Evolutionary conservation across 2,113 vertebrate genomes (phyloP).

Genomic region (Oreocharis arfaki): DNA sequence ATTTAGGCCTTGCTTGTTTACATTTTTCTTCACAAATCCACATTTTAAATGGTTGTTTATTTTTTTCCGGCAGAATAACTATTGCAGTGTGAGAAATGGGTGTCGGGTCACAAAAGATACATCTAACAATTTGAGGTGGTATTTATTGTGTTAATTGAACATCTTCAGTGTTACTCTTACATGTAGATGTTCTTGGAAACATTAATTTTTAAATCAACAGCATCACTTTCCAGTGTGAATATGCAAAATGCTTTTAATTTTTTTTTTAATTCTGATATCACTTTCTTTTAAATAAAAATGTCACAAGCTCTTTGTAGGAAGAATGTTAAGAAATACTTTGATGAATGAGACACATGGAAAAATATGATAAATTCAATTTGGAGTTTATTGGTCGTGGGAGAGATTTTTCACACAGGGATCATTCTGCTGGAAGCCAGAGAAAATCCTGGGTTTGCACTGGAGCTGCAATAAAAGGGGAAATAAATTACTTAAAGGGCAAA

Average conservation of each 20-base stretch:
- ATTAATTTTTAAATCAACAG: background rate
- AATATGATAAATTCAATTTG: background rate
- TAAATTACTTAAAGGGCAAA: background rate
- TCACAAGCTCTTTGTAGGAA: background rate
- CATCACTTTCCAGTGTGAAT: background rate
- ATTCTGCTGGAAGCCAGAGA: background rate
- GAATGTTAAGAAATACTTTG: background rate
- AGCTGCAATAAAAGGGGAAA: background rate
- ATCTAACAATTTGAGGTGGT: background rate
- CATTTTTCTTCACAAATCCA: background rate
- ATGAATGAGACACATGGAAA: background rate
- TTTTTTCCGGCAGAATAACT: background rate
- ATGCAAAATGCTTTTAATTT: background rate
- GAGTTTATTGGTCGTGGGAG: background rate
- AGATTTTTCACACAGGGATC: background rate
- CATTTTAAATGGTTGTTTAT: background rate
- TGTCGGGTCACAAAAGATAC: background rate
- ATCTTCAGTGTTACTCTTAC: background rate
- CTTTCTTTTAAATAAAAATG: background rate
- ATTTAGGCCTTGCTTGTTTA: background rate
- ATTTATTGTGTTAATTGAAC: background rate
- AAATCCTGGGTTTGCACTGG: background rate
- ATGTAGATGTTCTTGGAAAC: background rate
- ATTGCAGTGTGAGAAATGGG: background rate
- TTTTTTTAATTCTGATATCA: background rate